phyloP scores from a whole-genome alignment of 2,797 vertebrate genomes.

The Acanthornis magna region DNA sequence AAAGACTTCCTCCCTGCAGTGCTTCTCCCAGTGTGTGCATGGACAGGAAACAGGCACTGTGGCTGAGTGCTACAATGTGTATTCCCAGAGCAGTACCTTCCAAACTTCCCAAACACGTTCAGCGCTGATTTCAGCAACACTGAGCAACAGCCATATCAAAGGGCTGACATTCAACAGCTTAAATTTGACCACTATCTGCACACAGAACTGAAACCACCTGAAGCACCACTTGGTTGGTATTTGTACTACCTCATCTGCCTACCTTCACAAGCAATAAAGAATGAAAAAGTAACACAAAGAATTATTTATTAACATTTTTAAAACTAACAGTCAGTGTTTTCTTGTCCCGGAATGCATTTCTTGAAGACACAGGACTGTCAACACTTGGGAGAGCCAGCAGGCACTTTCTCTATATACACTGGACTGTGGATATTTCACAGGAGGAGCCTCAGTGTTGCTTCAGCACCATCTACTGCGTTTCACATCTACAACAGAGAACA shows the following conservation, averaged over 20 bases:
- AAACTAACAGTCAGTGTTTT: conserved; percentile 23
- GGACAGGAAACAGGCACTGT: not conserved
- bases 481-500: conserved; percentile 56
- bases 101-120: not conserved
- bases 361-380: not conserved
- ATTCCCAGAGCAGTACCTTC: not conserved
- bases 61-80: not conserved
- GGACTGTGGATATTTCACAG: not conserved
- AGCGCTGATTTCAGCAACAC: not conserved
- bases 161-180: not conserved
- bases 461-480: conserved; percentile 53
- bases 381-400: not conserved
- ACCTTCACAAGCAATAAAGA: not conserved
- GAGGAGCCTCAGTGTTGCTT: conserved; percentile 36
- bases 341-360: not conserved
- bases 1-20: not conserved
- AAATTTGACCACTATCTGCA: not conserved
- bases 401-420: not conserved
- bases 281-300: not conserved
- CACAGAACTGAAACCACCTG: not conserved
- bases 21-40: not conserved
- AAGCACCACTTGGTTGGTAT: not conserved
- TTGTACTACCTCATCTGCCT: not conserved
- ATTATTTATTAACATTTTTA: conserved; percentile 48
- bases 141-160: not conserved